Base-by-base conservation (phyloP, 2,113 vertebrate genomes). In the Paralichthys olivaceus region DNA sequence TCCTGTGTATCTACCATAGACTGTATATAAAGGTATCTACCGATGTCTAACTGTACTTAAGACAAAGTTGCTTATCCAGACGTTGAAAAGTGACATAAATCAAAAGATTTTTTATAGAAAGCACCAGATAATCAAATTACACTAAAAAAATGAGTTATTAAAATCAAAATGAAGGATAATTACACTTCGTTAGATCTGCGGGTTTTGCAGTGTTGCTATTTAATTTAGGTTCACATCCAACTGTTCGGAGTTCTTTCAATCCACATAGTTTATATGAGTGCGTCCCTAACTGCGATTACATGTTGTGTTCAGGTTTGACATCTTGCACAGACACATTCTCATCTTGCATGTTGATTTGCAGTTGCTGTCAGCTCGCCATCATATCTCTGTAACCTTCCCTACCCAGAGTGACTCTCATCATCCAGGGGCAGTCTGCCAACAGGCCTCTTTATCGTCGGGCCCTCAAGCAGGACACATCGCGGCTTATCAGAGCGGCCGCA, bases 361-460 rank as follows among this genome's bases (percentile, higher is more conserved):
- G 25, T 8, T 61, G 47, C 63, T 69, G 58, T 75, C 78, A 67
- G 47, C 60, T 7, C 14, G 69, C 43, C 74, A 56, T 83, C 69
- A 17, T 71, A 76, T 82, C 80, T 62, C 76, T 66, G 17, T 71
- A 37, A 55, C 45, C 60, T 68, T 51, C 72, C 71, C 69, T 7
- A 5, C 29, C 54, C 53, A 49, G 45, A 69, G 80, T 60, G 55
- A 57, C 64, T 72, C 67, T 69, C 69, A 60, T 86, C 73, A 79
- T 79, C 49, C 47, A 65, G 32, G 13, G 73, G 54, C 53, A 13
- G 54, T 74, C 69, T 60, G 83, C 83, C 75, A 84, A 75, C 72
- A 65, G 9, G 26, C 26, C 69, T 63, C 77, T 75, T 82, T 85
- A 91, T 92, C 85, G 82, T 62, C 22, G 59, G 69, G 55, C 83